These are phyloP conservation scores for Gyrodactylus bullatarudis DNA, from an alignment of 1,140 invertebrate species.

Conservation along the genomic window DNA sequence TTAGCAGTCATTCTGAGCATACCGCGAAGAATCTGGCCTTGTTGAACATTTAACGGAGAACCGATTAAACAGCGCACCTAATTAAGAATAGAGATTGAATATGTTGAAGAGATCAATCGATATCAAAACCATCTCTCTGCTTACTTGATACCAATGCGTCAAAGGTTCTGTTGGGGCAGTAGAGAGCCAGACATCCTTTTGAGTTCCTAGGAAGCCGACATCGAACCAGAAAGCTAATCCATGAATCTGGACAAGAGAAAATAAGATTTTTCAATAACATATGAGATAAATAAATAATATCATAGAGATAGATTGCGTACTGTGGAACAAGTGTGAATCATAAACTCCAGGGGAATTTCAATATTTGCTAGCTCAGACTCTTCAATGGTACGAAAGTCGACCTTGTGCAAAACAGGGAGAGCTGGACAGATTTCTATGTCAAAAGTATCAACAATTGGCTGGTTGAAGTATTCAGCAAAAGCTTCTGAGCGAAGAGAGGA, in stretches of 20 bases:
- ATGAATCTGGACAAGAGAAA: slow-evolving; percentile 62
- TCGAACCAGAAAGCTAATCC: slow-evolving; percentile 98
- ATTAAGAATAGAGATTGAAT: not conserved
- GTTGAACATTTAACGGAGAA: slow-evolving; percentile 63
- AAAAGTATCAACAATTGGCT: slow-evolving; percentile 94
- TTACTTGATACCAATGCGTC: slow-evolving; percentile 97
- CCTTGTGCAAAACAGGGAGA: slow-evolving; percentile 61
- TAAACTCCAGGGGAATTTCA: slow-evolving; percentile 70
- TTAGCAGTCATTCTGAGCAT: slow-evolving; percentile 57
- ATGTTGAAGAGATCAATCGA: not conserved
- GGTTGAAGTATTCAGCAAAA: slow-evolving; percentile 81
- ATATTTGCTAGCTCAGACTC: slow-evolving; percentile 79
- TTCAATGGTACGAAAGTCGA: slow-evolving; percentile 63
- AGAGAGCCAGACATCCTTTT: slow-evolving; percentile 63
- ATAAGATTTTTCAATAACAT: not conserved
- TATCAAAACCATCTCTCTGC: slow-evolving; percentile 16
- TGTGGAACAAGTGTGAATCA: slow-evolving; percentile 23
- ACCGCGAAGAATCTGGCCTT: slow-evolving; percentile 57
- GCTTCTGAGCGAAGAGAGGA: slow-evolving; percentile 54
- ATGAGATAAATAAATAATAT: not conserved
- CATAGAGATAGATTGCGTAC: not conserved
- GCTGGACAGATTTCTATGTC: slow-evolving; percentile 85
- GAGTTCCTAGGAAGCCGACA: slow-evolving; percentile 72
- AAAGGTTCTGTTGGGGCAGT: slow-evolving; percentile 87
- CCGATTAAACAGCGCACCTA: slow-evolving; percentile 26